These are phyloP conservation scores for Marronus borbonicus DNA, from an alignment of 2,888 invertebrate species.

Conservation along the genomic window DNA sequence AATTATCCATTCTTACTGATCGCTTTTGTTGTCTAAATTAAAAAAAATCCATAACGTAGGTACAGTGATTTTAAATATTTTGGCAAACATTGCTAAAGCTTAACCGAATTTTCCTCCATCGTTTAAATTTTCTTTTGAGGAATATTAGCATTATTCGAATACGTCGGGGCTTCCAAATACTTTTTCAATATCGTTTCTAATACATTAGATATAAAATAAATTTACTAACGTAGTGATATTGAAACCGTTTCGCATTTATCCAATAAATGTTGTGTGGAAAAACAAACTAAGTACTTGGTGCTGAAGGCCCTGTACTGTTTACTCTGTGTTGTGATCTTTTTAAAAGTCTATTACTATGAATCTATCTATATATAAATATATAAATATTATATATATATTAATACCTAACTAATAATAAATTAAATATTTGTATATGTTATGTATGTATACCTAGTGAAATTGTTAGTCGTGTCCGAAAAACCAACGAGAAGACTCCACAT, in stretches of 20 bases:
- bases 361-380: conserved; percentile 67
- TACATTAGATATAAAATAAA: conserved; percentile 23
- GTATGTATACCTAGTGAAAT: conserved; percentile 62
- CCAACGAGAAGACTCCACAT: conserved; percentile 59
- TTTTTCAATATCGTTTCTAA: conserved; percentile 28
- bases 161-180: neutral
- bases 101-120: no score
- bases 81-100: no score
- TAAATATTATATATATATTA: conserved; percentile 58
- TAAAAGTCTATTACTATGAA: conserved; percentile 72
- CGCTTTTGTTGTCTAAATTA: no score
- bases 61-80: no score
- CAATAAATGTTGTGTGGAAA: conserved; percentile 11
- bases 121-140: neutral
- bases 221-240: conserved; percentile 31
- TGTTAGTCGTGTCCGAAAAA: conserved; percentile 55
- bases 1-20: no score
- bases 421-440: conserved; percentile 71
- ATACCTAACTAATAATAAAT: conserved; percentile 65
- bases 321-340: conserved; percentile 73
- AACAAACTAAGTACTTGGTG: conserved; percentile 51
- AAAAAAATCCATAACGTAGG: no score
- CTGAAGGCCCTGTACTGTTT: conserved; percentile 60
- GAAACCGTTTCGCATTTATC: conserved; percentile 38
- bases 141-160: neutral